These are phyloP conservation scores for Dolichomitus sp. DNA, from an alignment of 2,888 invertebrate species.

Conservation along the genomic window DNA sequence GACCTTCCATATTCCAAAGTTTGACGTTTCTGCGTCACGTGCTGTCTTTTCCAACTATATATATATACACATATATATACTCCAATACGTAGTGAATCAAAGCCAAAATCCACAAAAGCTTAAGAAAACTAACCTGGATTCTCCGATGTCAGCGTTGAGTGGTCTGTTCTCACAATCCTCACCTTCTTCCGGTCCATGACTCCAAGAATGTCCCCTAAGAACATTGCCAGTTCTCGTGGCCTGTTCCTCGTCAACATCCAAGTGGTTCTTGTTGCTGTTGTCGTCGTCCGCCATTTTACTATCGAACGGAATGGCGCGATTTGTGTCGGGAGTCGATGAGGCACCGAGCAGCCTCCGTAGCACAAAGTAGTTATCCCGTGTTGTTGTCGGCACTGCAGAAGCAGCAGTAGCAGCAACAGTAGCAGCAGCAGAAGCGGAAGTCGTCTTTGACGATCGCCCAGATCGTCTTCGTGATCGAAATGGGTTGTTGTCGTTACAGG, in stretches of 20 bases:
- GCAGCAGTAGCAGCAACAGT: conserved; percentile 32
- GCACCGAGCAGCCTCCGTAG: conserved; percentile 34
- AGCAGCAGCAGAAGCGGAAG: neutral
- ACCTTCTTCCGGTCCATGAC: conserved; percentile 76
- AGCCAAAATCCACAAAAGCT: neutral
- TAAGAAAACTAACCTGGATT: conserved; percentile 74
- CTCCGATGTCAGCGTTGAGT: conserved; percentile 66
- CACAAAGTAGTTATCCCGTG: conserved; percentile 42
- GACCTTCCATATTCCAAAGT: neutral
- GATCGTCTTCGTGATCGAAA: neutral
- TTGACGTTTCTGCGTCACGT: conserved; percentile 28
- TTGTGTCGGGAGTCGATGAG: conserved; percentile 17
- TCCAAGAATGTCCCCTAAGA: conserved; percentile 79
- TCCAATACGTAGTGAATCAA: neutral
- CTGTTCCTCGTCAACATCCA: conserved; percentile 50
- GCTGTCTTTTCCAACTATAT: neutral
- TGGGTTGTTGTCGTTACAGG: neutral
- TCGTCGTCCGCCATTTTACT: conserved; percentile 59
- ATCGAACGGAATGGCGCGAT: conserved; percentile 36
- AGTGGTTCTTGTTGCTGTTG: conserved; percentile 51
- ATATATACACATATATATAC: neutral
- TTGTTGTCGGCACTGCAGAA: conserved; percentile 19
- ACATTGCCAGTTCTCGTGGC: conserved; percentile 73
- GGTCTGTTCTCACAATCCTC: conserved; percentile 75
- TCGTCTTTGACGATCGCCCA: neutral